These are phyloP conservation scores for Oedothorax gibbosus DNA, from an alignment of 1,140 invertebrate species.

Conservation along the genomic window DNA sequence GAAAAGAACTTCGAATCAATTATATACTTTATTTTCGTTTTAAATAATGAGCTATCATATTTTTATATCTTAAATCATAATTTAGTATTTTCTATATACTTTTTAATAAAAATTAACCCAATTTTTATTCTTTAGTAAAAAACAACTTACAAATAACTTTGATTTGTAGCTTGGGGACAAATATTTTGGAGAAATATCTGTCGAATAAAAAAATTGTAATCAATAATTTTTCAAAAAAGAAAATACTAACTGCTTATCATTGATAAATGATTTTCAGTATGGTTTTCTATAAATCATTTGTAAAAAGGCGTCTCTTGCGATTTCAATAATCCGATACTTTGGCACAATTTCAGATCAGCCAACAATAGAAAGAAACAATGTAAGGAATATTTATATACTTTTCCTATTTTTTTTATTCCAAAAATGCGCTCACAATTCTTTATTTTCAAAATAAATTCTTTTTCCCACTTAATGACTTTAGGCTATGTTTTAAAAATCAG, in stretches of 20 bases:
- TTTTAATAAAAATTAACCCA: no score
- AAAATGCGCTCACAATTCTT: not conserved
- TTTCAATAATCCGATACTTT: conserved; percentile 54
- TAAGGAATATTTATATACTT: conserved; percentile 48
- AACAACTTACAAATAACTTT: no score
- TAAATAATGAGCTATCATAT: no score
- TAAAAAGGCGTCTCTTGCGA: conserved; percentile 34
- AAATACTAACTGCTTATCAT: conserved; percentile 11
- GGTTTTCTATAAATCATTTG: conserved; percentile 39
- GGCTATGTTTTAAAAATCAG: conserved; percentile 56
- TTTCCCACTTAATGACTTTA: conserved; percentile 45
- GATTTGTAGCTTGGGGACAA: no score
- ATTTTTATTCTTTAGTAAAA: no score
- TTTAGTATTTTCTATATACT: no score
- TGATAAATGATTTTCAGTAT: conserved; percentile 4
- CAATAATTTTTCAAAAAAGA: not conserved
- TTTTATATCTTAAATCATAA: no score
- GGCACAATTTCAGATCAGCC: conserved; percentile 21
- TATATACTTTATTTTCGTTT: no score
- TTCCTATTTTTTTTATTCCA: not conserved
- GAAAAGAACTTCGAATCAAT: no score
- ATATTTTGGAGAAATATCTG: no score
- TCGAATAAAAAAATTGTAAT: no score
- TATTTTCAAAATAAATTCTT: not conserved
- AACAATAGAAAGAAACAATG: conserved; percentile 48